These are phyloP conservation scores for Dicrostonyx torquatus DNA, from an alignment of 2,797 vertebrate genomes.

Conservation along the genomic window DNA sequence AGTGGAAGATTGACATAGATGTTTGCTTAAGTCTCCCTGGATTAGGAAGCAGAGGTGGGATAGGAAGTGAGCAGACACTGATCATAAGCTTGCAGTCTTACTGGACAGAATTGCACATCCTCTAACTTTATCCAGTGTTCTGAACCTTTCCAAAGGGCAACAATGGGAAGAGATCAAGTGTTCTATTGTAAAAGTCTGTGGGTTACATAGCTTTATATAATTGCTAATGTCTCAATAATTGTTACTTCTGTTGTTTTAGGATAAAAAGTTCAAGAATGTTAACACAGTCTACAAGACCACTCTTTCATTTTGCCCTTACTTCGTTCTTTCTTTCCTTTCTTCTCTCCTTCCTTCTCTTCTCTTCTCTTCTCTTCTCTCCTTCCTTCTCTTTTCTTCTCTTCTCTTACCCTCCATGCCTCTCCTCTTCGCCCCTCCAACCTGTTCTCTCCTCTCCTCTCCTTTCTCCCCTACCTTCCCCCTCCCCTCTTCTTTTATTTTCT, in stretches of 20 bases:
- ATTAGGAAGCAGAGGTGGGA: not conserved
- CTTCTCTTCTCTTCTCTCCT: accelerated
- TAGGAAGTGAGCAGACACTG: not conserved
- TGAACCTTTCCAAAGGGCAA: not conserved
- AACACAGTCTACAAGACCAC: not conserved
- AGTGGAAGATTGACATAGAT: not conserved
- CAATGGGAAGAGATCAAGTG: not conserved
- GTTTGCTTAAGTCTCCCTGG: not conserved
- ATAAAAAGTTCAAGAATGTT: not conserved
- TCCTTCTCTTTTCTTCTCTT: too few relatives aligned
- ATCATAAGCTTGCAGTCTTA: not conserved
- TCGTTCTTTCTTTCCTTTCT: too few relatives aligned
- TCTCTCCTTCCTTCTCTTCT: too few relatives aligned
- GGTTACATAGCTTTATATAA: not conserved
- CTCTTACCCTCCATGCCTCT: too few relatives aligned
- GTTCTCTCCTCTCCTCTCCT: not conserved
- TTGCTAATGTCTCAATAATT: not conserved
- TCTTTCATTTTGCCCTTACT: too few relatives aligned
- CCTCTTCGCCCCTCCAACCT: accelerated
- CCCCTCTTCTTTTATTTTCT: too few relatives aligned
- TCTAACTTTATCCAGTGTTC: not conserved
- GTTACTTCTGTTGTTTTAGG: not conserved
- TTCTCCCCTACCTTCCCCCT: accelerated
- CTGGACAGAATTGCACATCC: not conserved
- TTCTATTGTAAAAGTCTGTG: not conserved